These are phyloP conservation scores for Ceratina japonica DNA, from an alignment of 1,140 invertebrate species.

Conservation along the genomic window DNA sequence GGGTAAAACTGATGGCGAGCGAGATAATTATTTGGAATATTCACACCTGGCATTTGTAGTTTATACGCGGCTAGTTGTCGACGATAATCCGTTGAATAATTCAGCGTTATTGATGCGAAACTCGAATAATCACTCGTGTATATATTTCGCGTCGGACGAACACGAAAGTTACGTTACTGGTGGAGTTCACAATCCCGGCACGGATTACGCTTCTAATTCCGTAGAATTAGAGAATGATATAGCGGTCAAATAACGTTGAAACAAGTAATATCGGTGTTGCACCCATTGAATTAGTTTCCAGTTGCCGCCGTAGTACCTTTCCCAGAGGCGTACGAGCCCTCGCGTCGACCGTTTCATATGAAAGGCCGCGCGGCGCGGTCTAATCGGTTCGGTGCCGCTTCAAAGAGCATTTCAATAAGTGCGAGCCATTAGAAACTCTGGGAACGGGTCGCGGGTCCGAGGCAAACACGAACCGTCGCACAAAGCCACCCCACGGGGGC, in stretches of 20 bases:
- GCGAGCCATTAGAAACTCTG: too few species aligned
- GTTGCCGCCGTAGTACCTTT: neutral
- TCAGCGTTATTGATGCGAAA: slow-evolving; percentile 13
- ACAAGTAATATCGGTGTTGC: neutral
- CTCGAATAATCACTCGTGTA: slow-evolving; percentile 2
- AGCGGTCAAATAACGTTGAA: neutral
- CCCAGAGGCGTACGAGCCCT: neutral
- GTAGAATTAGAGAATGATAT: neutral
- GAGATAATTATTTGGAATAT: neutral
- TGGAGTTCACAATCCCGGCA: neutral
- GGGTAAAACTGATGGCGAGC: neutral
- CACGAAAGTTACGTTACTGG: neutral
- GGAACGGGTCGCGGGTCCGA: neutral
- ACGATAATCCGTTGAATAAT: slow-evolving; percentile 7
- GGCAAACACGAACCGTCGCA: neutral
- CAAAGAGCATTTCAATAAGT: too few species aligned
- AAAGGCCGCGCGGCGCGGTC: too few species aligned
- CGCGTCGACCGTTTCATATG: too few species aligned
- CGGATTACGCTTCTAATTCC: slow-evolving; percentile 11
- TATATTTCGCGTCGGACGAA: too few species aligned
- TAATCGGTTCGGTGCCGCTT: too few species aligned
- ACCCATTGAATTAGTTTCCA: too few species aligned
- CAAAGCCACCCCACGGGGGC: neutral
- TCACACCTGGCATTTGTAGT: neutral
- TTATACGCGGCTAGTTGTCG: neutral